Evolutionary conservation across 2,888 invertebrate species (phyloP).

Genomic region (Alitta virens): DNA sequence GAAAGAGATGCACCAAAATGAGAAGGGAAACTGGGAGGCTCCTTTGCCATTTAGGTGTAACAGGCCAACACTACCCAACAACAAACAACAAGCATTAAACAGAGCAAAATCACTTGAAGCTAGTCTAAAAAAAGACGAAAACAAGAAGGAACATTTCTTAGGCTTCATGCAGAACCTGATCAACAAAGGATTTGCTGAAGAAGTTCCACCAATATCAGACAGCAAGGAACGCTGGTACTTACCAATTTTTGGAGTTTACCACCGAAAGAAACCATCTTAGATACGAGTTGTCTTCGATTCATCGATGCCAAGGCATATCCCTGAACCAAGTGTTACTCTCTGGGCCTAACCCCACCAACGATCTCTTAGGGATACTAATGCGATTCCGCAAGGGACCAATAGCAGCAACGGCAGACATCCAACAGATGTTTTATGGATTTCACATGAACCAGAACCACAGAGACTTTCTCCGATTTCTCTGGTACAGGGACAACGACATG

Average conservation of each 20-base stretch:
- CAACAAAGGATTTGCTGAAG: conserved; percentile 6
- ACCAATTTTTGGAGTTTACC: conserved; percentile 20
- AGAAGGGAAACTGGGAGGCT: conserved; percentile 11
- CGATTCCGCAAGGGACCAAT: conserved; percentile 21
- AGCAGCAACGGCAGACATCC: conserved; percentile 26
- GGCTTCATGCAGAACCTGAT: conserved; percentile 6
- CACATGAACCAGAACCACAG: conserved; percentile 9
- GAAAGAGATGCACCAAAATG: background rate
- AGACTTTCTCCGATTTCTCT: conserved; percentile 19
- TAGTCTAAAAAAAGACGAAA: background rate
- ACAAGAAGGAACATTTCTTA: background rate
- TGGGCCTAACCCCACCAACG: conserved; percentile 24
- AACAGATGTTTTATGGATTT: conserved; percentile 26
- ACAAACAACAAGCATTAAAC: background rate
- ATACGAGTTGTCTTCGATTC: conserved; percentile 26
- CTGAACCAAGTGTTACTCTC: conserved; percentile 21
- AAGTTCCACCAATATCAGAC: background rate
- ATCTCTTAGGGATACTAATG: conserved; percentile 16
- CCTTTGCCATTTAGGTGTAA: conserved; percentile 19
- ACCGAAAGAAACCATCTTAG: conserved; percentile 19
- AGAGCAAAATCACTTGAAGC: background rate
- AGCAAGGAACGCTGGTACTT: conserved; percentile 8
- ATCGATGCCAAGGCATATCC: conserved; percentile 13
- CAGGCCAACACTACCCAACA: conserved; percentile 2
- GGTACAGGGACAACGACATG: conserved; percentile 20